Conservation (phyloP, 2,797 vertebrate species). For the Moxostoma hubbsi region DNA sequence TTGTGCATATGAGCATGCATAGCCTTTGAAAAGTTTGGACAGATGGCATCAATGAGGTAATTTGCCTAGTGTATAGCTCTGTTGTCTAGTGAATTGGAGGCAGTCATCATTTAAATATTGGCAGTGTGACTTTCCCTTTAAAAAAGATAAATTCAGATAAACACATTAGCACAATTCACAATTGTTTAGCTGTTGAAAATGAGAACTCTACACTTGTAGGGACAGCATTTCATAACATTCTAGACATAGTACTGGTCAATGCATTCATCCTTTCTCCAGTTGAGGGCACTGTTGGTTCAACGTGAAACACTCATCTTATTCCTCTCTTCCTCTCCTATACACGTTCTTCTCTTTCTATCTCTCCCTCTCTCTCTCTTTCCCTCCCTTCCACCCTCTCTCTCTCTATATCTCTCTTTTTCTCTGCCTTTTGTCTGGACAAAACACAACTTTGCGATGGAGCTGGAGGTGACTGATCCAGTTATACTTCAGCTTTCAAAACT, state of each 20-base stretch:
- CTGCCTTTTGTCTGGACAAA: conserved; percentile 18
- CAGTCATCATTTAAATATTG: not conserved
- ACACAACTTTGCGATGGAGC: conserved; percentile 12
- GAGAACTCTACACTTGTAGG: not conserved
- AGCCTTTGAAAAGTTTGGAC: conserved; percentile 17
- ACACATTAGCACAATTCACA: not conserved
- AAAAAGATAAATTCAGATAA: not conserved
- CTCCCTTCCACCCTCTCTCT: not conserved
- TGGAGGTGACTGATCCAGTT: conserved; percentile 37
- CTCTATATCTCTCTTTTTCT: conserved; percentile 5
- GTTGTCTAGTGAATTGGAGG: conserved; percentile 25
- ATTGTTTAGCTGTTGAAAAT: not conserved
- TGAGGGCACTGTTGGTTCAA: conserved; percentile 76
- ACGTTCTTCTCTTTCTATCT: not conserved
- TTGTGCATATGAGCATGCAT: conserved; percentile 2
- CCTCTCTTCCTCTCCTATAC: not conserved
- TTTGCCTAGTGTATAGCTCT: conserved; percentile 15
- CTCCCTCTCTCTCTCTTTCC: not conserved
- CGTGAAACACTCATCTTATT: not conserved
- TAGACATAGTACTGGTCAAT: not conserved
- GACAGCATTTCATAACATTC: not conserved
- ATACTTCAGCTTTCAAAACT: conserved; percentile 42
- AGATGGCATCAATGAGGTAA: conserved; percentile 34
- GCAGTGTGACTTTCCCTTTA: not conserved
- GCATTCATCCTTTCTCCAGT: conserved; percentile 59